Conservation (phyloP, 2,113 vertebrate genomes). For the Hiodon tergisus region DNA sequence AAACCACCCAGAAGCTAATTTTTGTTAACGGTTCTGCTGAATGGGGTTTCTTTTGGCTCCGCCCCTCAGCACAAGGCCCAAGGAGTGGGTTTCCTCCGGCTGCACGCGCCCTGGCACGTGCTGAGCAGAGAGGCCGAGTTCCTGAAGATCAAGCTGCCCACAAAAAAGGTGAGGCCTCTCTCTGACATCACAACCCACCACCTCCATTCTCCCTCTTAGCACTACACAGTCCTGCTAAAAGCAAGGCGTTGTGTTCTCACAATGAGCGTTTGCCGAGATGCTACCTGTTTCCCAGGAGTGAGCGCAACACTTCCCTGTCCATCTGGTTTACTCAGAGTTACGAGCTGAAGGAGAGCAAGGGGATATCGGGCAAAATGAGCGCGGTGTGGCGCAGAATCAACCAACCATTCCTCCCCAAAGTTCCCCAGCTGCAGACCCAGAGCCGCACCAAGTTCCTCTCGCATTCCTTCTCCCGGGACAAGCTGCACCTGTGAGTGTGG, state of each 20-base stretch:
- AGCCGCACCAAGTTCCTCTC: slow-evolving; percentile 79
- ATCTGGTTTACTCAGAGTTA: slow-evolving; percentile 67
- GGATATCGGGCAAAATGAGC: slow-evolving; percentile 72
- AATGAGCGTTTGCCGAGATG: neutral
- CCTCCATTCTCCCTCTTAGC: neutral
- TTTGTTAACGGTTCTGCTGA: neutral
- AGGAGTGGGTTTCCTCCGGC: slow-evolving; percentile 79
- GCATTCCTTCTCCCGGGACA: slow-evolving; percentile 91
- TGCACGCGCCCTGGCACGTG: slow-evolving; percentile 92
- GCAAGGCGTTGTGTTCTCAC: neutral
- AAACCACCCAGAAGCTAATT: neutral
- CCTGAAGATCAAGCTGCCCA: slow-evolving; percentile 96
- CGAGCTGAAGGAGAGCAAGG: slow-evolving; percentile 78
- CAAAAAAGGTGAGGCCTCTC: slow-evolving; percentile 75
- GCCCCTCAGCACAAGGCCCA: slow-evolving; percentile 59
- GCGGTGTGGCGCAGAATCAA: slow-evolving; percentile 76
- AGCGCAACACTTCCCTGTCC: neutral
- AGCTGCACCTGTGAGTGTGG: slow-evolving; percentile 85
- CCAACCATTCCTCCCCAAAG: slow-evolving; percentile 80
- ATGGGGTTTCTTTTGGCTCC: neutral
- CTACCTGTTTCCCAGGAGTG: too few species aligned
- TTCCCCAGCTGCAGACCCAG: slow-evolving; percentile 64
- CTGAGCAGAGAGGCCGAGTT: slow-evolving; percentile 93
- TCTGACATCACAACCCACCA: neutral
- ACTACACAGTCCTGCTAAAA: neutral